phyloP scores from a whole-genome alignment of 2,797 vertebrate genomes.

The Falco novaeseelandiae region DNA sequence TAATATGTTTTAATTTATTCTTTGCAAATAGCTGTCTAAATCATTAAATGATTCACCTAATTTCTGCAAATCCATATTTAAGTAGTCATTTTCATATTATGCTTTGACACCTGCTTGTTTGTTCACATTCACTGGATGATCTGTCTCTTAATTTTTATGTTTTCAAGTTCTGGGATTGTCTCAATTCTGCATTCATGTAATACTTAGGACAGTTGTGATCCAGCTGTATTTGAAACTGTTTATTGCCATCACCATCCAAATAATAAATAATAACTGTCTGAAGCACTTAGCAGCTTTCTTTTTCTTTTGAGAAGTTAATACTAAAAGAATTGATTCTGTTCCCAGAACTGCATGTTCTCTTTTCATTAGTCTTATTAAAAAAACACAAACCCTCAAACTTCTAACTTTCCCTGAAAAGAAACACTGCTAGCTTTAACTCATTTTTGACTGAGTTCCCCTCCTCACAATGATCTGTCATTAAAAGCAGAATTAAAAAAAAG shows the following conservation, averaged over 20 bases:
- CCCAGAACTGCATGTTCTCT: not conserved
- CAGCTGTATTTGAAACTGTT: not conserved
- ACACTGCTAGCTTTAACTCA: not conserved
- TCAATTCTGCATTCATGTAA: not conserved
- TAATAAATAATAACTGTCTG: constrained; percentile 20
- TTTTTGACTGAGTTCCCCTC: not conserved
- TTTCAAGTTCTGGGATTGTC: not conserved
- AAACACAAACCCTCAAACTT: not conserved
- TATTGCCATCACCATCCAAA: not conserved
- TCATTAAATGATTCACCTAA: not conserved
- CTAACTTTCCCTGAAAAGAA: not conserved
- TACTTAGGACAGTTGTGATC: not conserved
- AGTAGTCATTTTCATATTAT: not conserved
- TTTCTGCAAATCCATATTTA: not conserved
- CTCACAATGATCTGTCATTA: not conserved
- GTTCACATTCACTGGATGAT: not conserved
- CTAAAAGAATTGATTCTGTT: not conserved
- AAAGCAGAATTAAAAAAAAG: not conserved
- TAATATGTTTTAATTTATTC: not conserved
- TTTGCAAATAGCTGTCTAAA: not conserved
- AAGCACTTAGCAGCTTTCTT: constrained; percentile 8
- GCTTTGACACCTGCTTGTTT: not conserved
- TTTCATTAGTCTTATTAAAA: not conserved
- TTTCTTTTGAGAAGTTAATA: constrained; percentile 21
- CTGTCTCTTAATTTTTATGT: not conserved